These are phyloP conservation scores for Stichopus chloronotus DNA, from an alignment of 35 echinoderm and acorn worm species.

Conservation along the genomic window DNA sequence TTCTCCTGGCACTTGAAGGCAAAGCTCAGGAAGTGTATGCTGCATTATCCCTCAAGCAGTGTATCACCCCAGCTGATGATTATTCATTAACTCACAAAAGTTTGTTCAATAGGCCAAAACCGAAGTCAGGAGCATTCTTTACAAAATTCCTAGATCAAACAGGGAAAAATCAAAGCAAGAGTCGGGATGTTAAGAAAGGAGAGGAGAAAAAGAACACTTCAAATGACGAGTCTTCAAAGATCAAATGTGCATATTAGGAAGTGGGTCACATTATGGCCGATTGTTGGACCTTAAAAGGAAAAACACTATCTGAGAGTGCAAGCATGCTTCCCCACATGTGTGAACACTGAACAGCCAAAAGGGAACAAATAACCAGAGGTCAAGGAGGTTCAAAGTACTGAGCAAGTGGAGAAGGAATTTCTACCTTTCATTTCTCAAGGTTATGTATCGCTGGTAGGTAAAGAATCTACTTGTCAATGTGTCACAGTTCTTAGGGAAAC, in stretches of 20 bases:
- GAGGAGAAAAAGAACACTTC: too few relatives aligned
- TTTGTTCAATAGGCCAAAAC: background rate
- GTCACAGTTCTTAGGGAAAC: background rate
- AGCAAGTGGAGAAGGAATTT: constrained; percentile 30
- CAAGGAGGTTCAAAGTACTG: background rate
- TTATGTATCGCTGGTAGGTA: background rate
- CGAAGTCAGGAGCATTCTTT: background rate
- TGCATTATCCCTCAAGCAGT: background rate
- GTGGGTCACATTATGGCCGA: background rate
- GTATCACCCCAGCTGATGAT: constrained; percentile 14
- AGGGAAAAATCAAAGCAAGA: background rate
- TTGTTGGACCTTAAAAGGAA: constrained; percentile 10
- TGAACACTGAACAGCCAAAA: background rate
- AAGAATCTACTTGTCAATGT: background rate
- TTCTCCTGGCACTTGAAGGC: background rate
- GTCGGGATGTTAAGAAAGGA: background rate
- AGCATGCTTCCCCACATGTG: background rate
- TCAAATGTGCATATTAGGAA: constrained; percentile 27
- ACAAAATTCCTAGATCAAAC: background rate
- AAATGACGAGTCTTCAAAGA: background rate
- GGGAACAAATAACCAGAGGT: background rate
- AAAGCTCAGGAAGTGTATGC: constrained; percentile 6
- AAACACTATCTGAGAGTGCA: too few relatives aligned
- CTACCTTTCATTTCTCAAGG: background rate
- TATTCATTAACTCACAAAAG: constrained; percentile 31